Percentiles rank a stretch among this genome's conserved stretches.
These are phyloP conservation scores for Gandaritis pyraliata DNA, from an alignment of 2,888 invertebrate species.

Conservation along the genomic window DNA sequence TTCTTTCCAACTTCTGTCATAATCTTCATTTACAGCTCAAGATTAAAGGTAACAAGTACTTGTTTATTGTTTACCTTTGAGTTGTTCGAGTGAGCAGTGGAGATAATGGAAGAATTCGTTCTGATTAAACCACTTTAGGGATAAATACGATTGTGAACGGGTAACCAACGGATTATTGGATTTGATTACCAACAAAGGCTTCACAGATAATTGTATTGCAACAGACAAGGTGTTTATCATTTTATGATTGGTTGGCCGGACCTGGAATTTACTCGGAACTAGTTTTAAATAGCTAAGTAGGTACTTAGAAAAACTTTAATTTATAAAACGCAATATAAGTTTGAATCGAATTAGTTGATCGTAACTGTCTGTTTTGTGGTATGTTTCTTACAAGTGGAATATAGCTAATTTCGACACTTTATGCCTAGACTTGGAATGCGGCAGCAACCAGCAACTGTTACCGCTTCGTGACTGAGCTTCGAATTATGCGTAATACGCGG, in stretches of 20 bases:
- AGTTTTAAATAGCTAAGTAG: too few species aligned
- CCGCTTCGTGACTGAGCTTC: constrained; percentile 50
- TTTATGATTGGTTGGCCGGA: not conserved
- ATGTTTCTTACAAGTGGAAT: constrained; percentile 30
- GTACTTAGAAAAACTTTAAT: not conserved
- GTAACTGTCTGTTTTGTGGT: not conserved
- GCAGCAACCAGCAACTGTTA: constrained; percentile 46
- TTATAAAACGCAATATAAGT: too few species aligned
- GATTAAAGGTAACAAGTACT: constrained; percentile 44
- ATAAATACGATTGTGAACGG: constrained; percentile 38
- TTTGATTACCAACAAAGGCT: constrained; percentile 2
- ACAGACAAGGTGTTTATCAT: not conserved
- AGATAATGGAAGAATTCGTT: constrained; percentile 36
- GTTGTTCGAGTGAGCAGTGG: constrained; percentile 35
- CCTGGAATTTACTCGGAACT: too few species aligned
- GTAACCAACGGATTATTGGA: constrained; percentile 16
- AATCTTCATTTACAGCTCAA: constrained; percentile 57
- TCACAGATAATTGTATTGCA: not conserved
- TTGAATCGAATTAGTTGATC: too few species aligned
- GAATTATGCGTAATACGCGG: constrained; percentile 32
- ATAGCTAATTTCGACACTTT: constrained; percentile 37
- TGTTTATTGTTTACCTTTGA: constrained; percentile 44
- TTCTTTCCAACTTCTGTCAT: constrained; percentile 67
- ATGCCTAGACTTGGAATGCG: constrained; percentile 53
- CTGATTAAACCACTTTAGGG: constrained; percentile 36